These are phyloP conservation scores for Lasiurus cinereus DNA, from an alignment of 2,113 vertebrate species.

Conservation along the genomic window DNA sequence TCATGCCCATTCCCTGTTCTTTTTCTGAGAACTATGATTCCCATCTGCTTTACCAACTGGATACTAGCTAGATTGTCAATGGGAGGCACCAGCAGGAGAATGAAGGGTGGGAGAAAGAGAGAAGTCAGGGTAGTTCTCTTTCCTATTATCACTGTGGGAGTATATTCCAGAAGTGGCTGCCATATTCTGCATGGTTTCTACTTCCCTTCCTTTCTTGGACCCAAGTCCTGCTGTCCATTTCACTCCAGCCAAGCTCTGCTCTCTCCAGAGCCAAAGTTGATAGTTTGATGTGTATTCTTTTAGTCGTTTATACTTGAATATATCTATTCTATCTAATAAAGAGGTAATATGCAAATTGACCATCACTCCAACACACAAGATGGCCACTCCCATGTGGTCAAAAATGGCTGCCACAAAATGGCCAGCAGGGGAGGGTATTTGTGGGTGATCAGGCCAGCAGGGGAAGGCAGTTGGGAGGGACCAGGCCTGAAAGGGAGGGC, in stretches of 20 bases:
- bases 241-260: background rate
- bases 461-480: no score
- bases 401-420: no score
- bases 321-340: no score
- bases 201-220: background rate
- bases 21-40: constrained; percentile 1
- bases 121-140: background rate
- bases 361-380: no score
- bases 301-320: background rate
- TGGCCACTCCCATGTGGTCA: no score
- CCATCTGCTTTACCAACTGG: background rate
- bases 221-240: background rate
- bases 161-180: background rate
- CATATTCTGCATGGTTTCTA: background rate
- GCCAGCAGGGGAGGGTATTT: no score
- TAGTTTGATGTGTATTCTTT: background rate
- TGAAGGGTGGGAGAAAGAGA: background rate
- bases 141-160: background rate
- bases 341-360: no score
- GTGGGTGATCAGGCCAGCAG: no score
- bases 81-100: background rate
- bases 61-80: background rate
- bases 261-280: background rate
- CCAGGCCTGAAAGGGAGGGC: no score
- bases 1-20: background rate